Evolutionary conservation across 2,888 invertebrate genomes (phyloP).

Genomic region (Odontocolon sp.): DNA sequence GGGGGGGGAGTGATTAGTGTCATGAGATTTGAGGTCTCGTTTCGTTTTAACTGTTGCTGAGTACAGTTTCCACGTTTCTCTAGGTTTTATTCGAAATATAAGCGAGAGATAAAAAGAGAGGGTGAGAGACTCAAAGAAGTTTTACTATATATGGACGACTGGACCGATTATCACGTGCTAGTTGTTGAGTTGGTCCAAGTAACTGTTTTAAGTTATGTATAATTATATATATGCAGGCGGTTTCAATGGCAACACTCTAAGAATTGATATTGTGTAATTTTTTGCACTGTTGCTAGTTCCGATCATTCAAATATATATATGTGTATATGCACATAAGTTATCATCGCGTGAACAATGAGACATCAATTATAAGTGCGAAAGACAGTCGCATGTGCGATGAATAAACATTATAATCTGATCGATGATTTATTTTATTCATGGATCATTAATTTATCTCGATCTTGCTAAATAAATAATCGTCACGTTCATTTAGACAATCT

Average conservation of each 20-base stretch:
- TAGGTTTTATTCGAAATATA: not conserved
- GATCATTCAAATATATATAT: not conserved
- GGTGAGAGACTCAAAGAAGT: not conserved
- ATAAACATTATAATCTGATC: not conserved
- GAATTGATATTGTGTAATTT: slow-evolving; percentile 27
- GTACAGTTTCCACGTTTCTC: slow-evolving; percentile 5
- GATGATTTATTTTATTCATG: slow-evolving; percentile 10
- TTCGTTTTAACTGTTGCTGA: not conserved
- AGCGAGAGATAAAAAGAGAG: not conserved
- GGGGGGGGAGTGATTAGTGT: slow-evolving; percentile 22
- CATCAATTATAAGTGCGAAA: slow-evolving; percentile 1
- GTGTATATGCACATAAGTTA: too few relatives aligned
- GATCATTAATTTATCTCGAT: not conserved
- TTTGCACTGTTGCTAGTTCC: not conserved
- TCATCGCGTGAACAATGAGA: not conserved
- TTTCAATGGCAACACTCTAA: not conserved
- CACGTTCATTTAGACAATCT: not conserved
- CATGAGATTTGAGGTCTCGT: slow-evolving; percentile 13
- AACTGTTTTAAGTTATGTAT: too few relatives aligned
- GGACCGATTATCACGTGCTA: slow-evolving; percentile 14
- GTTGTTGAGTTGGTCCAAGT: not conserved
- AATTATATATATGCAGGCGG: too few relatives aligned
- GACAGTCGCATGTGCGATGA: not conserved
- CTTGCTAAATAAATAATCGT: not conserved
- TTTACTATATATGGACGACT: not conserved